These are phyloP conservation scores for Heliocidaris erythrogramma DNA, from an alignment of 35 echinoderm and acorn worm genomes.

Conservation along the genomic window DNA sequence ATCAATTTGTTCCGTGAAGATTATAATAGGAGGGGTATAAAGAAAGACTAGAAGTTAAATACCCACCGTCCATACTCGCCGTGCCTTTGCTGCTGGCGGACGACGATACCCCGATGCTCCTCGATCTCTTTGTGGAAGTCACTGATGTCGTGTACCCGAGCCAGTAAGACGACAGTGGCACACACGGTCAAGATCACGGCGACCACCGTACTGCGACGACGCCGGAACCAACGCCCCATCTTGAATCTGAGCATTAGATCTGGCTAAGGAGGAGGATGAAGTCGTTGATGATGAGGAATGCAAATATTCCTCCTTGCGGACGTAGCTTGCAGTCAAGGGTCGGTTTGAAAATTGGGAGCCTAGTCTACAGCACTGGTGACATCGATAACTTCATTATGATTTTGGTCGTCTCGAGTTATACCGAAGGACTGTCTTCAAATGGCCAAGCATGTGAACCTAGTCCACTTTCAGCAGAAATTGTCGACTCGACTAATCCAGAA, in stretches of 20 bases:
- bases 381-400: too few relatives aligned
- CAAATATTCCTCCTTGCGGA: not conserved
- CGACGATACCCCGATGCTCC: not conserved
- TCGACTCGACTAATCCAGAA: not conserved
- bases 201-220: constrained; percentile 21
- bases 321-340: not conserved
- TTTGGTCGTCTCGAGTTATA: too few relatives aligned
- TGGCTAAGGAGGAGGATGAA: not conserved
- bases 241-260: not conserved
- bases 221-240: constrained; percentile 19
- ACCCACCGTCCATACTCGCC: constrained; percentile 27
- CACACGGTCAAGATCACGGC: not conserved
- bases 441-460: too few relatives aligned
- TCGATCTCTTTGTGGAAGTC: not conserved
- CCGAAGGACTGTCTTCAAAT: too few relatives aligned
- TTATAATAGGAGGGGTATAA: too few relatives aligned
- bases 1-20: too few relatives aligned
- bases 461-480: not conserved
- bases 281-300: not conserved
- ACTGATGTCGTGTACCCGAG: not conserved
- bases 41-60: not conserved
- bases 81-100: not conserved
- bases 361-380: too few relatives aligned
- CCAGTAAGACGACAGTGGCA: not conserved
- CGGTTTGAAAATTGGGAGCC: too few relatives aligned